phyloP scores from a whole-genome alignment of 2,888 invertebrate species.

The Cerastis leucographa region DNA sequence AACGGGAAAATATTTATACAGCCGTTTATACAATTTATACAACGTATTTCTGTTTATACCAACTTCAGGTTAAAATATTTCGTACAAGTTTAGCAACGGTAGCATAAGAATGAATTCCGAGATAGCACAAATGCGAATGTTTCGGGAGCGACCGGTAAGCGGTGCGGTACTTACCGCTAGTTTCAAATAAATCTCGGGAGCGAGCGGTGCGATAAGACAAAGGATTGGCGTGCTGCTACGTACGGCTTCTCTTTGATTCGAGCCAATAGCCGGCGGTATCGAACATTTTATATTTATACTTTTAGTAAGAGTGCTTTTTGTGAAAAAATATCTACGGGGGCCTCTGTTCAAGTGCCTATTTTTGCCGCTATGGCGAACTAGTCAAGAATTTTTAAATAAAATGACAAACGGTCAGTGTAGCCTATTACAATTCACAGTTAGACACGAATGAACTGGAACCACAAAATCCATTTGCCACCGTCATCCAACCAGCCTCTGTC shows the following conservation, averaged over 20 bases:
- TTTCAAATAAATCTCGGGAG: constrained; percentile 43
- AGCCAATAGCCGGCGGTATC: constrained; percentile 18
- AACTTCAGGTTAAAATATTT: background rate
- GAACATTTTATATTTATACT: constrained; percentile 19
- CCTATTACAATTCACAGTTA: background rate
- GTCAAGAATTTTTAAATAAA: background rate
- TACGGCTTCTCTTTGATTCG: constrained; percentile 24
- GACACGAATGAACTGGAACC: background rate
- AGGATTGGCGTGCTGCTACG: constrained; percentile 27
- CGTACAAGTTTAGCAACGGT: background rate
- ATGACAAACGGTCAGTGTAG: background rate
- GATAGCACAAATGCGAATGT: constrained; percentile 17
- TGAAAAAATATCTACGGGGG: background rate
- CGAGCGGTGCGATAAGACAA: constrained; percentile 37
- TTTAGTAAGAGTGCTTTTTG: constrained; percentile 4
- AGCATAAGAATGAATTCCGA: constrained; percentile 15
- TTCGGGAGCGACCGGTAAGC: constrained; percentile 7
- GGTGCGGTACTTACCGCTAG: constrained; percentile 25
- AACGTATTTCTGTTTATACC: background rate
- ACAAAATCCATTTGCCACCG: background rate
- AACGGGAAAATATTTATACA: background rate
- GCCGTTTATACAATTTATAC: no score
- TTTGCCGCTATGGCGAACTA: background rate
- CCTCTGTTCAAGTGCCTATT: background rate
- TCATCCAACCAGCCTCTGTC: background rate